Conservation (phyloP, 2,797 vertebrate genomes). For the Cyclopterus lumpus region DNA sequence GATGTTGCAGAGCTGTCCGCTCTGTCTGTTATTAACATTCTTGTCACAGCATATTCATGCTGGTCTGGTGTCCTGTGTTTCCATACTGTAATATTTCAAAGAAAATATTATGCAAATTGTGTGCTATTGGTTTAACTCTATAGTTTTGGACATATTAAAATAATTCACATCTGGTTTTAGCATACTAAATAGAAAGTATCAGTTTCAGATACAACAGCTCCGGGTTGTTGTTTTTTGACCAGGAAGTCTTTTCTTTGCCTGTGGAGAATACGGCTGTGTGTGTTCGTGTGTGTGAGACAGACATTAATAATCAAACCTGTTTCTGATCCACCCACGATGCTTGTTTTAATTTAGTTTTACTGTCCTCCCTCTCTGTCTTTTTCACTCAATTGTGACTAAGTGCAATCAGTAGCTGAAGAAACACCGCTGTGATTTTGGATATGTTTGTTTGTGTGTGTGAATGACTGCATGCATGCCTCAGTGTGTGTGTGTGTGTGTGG, state of each 20-base stretch:
- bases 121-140: not conserved
- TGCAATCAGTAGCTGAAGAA: conserved; percentile 19
- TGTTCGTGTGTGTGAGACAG: conserved; percentile 6
- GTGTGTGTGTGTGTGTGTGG: conserved; percentile 24
- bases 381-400: conserved; percentile 20
- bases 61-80: no score
- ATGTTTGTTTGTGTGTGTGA: conserved; percentile 8
- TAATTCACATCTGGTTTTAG: no score
- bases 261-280: not conserved
- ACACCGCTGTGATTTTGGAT: conserved; percentile 9
- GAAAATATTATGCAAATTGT: not conserved
- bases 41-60: not conserved
- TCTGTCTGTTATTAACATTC: no score
- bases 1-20: no score
- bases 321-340: conserved; percentile 1
- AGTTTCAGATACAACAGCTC: not conserved
- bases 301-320: conserved; percentile 35
- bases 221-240: not conserved
- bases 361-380: not conserved
- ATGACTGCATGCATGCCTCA: not conserved
- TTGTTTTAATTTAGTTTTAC: not conserved
- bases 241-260: not conserved
- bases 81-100: not conserved
- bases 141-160: no score
- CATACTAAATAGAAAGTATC: no score